phyloP scores from a whole-genome alignment of 2,113 vertebrate species.

The Scopus umbretta region DNA sequence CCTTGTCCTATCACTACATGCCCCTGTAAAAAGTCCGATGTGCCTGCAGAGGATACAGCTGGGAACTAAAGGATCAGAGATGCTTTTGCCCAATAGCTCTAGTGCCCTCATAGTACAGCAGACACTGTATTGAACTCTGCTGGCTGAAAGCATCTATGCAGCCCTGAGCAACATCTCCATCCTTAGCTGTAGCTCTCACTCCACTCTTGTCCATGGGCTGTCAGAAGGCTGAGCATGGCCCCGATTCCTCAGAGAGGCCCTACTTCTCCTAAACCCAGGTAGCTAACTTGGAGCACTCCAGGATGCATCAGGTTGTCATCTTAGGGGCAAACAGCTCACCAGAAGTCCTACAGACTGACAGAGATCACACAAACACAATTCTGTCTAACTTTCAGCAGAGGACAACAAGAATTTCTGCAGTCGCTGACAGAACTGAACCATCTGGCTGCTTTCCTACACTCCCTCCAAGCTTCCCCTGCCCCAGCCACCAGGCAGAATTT shows the following conservation, averaged over 20 bases:
- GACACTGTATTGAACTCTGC: not conserved
- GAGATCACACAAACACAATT: not conserved
- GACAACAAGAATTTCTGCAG: not conserved
- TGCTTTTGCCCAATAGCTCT: not conserved
- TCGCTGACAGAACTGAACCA: not conserved
- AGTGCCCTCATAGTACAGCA: not conserved
- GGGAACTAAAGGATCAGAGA: not conserved
- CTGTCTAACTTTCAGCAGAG: not conserved
- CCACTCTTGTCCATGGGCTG: not conserved
- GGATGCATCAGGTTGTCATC: not conserved
- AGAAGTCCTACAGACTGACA: not conserved
- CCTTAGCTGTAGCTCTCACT: not conserved
- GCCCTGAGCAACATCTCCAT: not conserved
- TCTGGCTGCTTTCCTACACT: not conserved
- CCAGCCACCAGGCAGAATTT: not conserved
- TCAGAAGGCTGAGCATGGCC: not conserved
- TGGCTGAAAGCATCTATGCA: not conserved
- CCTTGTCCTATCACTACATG: too few species aligned
- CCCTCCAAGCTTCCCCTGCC: not conserved
- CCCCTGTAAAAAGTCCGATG: too few species aligned
- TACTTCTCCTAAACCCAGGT: not conserved
- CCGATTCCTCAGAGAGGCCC: not conserved
- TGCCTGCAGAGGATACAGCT: not conserved
- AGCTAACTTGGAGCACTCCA: not conserved
- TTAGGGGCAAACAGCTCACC: not conserved